phyloP scores from a whole-genome alignment of 2,797 vertebrate genomes.

The Rachycentron canadum region DNA sequence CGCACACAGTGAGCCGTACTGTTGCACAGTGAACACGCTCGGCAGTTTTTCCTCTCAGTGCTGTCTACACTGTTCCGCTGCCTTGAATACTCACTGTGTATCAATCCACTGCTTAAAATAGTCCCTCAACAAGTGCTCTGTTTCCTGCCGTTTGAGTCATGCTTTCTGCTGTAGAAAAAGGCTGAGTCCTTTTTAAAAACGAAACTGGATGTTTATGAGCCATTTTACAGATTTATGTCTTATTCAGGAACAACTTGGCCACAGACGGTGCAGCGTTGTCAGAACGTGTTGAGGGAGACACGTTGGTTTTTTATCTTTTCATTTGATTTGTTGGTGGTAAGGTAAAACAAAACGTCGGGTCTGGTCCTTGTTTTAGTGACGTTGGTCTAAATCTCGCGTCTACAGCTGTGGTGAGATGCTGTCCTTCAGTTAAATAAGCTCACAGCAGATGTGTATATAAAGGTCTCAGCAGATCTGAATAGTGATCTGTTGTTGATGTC shows the following conservation, averaged over 20 bases:
- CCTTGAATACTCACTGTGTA: not conserved
- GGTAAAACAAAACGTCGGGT: not conserved
- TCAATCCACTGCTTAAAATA: not conserved
- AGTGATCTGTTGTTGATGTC: not conserved
- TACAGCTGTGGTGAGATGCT: not conserved
- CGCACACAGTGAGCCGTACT: not conserved
- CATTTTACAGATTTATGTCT: not conserved
- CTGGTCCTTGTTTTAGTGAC: not conserved
- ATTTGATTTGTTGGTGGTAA: not conserved
- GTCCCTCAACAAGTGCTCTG: not conserved
- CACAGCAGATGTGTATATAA: not conserved
- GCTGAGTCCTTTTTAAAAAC: too few species aligned
- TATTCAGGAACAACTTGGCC: not conserved
- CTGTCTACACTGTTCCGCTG: not conserved
- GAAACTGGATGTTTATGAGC: not conserved
- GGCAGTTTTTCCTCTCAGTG: not conserved
- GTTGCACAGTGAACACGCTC: not conserved
- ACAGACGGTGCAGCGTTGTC: not conserved
- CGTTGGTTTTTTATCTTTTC: not conserved
- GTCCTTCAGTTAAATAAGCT: not conserved
- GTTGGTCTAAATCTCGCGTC: not conserved
- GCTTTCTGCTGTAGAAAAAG: not conserved
- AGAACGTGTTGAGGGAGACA: not conserved
- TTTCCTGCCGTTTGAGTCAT: not conserved
- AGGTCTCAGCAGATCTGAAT: not conserved